These are phyloP conservation scores for Synergus itoensis DNA, from an alignment of 2,888 invertebrate species.

Conservation along the genomic window DNA sequence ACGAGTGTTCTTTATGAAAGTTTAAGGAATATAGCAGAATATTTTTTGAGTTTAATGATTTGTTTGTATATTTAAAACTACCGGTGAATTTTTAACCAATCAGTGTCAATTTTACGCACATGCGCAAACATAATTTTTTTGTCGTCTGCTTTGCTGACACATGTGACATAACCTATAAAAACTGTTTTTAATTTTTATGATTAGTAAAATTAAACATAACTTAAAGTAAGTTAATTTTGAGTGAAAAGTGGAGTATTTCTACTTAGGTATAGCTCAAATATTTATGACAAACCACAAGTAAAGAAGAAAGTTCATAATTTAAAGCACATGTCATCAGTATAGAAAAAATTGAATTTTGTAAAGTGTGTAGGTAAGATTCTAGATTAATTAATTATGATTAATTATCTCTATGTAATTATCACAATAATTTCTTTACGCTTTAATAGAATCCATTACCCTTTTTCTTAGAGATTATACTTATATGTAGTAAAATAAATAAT, in stretches of 20 bases:
- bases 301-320: background rate
- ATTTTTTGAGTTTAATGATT: background rate
- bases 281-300: background rate
- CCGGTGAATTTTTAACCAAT: background rate
- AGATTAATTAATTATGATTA: background rate
- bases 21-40: background rate
- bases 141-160: background rate
- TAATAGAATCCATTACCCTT: too few relatives aligned
- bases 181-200: background rate
- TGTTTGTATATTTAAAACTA: background rate
- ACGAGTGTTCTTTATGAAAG: background rate
- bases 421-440: background rate
- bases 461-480: too few relatives aligned
- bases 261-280: background rate
- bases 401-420: background rate
- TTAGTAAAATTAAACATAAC: too few relatives aligned
- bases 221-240: background rate
- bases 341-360: background rate
- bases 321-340: background rate
- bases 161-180: conserved; percentile 3
- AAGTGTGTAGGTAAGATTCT: background rate
- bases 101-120: background rate
- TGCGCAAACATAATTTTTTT: background rate
- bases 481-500: too few relatives aligned
- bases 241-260: background rate